These are phyloP conservation scores for Drosophila prolongata DNA, from an alignment of 2,888 invertebrate genomes.

Conservation along the genomic window DNA sequence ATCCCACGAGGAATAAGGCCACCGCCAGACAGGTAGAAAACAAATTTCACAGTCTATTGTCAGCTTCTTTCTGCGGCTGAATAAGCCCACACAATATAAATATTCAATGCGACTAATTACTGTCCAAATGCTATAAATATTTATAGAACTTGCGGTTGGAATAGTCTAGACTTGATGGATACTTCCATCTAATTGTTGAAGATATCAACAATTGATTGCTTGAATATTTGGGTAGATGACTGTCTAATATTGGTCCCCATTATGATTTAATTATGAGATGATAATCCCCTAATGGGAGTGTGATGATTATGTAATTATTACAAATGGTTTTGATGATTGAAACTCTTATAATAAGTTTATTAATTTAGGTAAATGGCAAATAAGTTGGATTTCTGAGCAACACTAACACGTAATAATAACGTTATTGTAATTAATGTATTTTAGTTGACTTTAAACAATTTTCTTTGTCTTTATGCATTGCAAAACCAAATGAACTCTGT, in stretches of 20 bases:
- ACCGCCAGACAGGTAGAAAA: conserved; percentile 14
- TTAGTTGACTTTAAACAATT: neutral
- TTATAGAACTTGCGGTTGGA: conserved; percentile 10
- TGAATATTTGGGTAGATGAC: neutral
- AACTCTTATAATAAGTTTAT: too few species aligned
- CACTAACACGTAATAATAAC: too few species aligned
- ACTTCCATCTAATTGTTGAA: conserved; percentile 5
- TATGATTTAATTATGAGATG: conserved; percentile 6
- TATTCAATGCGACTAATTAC: conserved; percentile 33
- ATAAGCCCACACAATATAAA: conserved; percentile 21
- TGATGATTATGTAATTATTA: too few species aligned
- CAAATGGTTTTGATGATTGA: too few species aligned
- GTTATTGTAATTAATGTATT: too few species aligned
- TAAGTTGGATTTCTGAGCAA: too few species aligned
- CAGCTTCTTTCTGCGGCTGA: neutral
- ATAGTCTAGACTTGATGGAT: conserved; percentile 24
- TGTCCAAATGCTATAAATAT: conserved; percentile 30
- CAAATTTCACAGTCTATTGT: conserved; percentile 22
- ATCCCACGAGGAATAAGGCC: conserved; percentile 9
- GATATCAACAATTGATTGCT: conserved; percentile 9
- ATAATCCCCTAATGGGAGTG: conserved; percentile 3
- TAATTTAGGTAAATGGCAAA: too few species aligned
- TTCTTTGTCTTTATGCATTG: too few species aligned
- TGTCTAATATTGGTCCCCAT: conserved; percentile 1
- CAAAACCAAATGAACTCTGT: neutral